Base-by-base conservation (phyloP, 2,113 vertebrate species). In the Cyanoramphus novaezelandiae region DNA sequence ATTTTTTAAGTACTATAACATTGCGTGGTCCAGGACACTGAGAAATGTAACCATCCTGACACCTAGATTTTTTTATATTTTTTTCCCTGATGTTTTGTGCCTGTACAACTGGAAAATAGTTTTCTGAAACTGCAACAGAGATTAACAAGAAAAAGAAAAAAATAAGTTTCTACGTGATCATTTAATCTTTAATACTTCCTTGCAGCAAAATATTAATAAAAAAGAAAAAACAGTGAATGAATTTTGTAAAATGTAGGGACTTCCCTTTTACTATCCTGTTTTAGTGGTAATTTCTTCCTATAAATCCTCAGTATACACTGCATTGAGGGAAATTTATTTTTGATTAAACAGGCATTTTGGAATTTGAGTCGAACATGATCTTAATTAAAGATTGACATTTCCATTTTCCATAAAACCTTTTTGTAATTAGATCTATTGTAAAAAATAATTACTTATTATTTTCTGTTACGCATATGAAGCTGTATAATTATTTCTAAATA, bases 321-420 rank as follows among this genome's bases (percentile, higher is more conserved):
- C 15, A 82, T 5, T 35, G 35, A 89, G 46, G 20, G 43, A 83
- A 46, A 81, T 67, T 84, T 92, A 60, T 57, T 91, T 97, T 82
- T 78, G 5, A 84, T 92, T 95, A 88, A 95, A 75, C 24, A 91
- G 27, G 6, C 55, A 10, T 92, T 92, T 88, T 82, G 41, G 39
- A 91, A 82, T 92, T 87, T 82, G 41, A 89, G 64, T 78, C 60
- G 23, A 79, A 64, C 16, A 21, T 71, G 62, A 93, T 84, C 65
- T 88, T 95, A 95, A 86, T 97, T 95, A 76, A 96, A 96, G 65
- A 8, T 1, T 95, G 92, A 93, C 92, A 91, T 96, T 96, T 97
- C 72, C 91, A 95, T 95, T 93, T 96, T 84, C 83, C 47, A 67
- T 84, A 75, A 86, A 93, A 75, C 24, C 5, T 64, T 94, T 75